These are phyloP conservation scores for Temnothorax ravouxi DNA, from an alignment of 2,888 invertebrate genomes.

Conservation along the genomic window DNA sequence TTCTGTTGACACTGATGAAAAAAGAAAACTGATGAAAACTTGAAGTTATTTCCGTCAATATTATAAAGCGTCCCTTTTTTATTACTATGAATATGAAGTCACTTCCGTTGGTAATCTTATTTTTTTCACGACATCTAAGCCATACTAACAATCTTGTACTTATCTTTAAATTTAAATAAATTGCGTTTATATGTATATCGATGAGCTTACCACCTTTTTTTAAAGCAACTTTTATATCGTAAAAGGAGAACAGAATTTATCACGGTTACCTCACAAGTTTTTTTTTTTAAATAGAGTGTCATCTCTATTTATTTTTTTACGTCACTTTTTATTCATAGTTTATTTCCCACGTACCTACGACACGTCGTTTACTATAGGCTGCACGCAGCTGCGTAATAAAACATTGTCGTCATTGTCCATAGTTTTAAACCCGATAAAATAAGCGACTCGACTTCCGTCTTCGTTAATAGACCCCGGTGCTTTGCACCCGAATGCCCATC, in stretches of 20 bases:
- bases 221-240: neutral
- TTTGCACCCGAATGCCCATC: conserved; percentile 2
- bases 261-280: neutral
- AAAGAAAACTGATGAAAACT: conserved; percentile 24
- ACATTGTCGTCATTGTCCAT: conserved; percentile 22
- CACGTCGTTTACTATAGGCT: neutral
- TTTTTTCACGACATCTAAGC: neutral
- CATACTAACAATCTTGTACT: neutral
- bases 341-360: neutral
- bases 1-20: conserved; percentile 12
- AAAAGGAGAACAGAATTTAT: neutral
- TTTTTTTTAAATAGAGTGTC: conserved; percentile 21
- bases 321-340: conserved; percentile 3
- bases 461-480: conserved; percentile 1
- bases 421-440: conserved; percentile 19
- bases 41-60: conserved; percentile 21
- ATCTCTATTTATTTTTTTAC: conserved; percentile 4
- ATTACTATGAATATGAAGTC: neutral
- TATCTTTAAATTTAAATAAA: conserved; percentile 25
- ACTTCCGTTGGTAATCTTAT: neutral
- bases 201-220: neutral
- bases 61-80: conserved; percentile 28
- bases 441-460: conserved; percentile 20
- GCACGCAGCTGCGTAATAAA: conserved; percentile 6
- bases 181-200: neutral